Evolutionary conservation across 2,888 invertebrate genomes (phyloP).

Genomic region (Bibio marci): DNA sequence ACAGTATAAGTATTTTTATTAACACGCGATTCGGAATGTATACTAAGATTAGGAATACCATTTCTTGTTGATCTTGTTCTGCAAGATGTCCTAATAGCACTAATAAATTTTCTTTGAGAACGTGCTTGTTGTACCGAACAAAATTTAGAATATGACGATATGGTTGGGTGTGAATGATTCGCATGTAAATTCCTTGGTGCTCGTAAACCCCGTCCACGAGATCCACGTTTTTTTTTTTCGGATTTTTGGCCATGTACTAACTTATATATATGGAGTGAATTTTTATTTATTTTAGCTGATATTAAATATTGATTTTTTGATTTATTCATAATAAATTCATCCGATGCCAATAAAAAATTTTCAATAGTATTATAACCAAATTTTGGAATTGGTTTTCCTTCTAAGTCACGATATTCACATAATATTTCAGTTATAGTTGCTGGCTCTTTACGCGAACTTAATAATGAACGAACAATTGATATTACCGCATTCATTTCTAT

Average conservation of each 20-base stretch:
- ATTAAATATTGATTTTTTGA: constrained; percentile 37
- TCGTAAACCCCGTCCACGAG: too few relatives aligned
- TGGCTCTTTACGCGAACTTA: too few relatives aligned
- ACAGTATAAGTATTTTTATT: too few relatives aligned
- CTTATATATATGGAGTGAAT: constrained; percentile 40
- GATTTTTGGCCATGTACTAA: constrained; percentile 33
- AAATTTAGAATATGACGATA: too few relatives aligned
- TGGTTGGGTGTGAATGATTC: too few relatives aligned
- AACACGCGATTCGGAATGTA: constrained; percentile 14
- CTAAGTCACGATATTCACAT: constrained; percentile 45
- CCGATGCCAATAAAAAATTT: constrained; percentile 41
- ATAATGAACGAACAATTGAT: too few relatives aligned
- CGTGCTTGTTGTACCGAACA: too few relatives aligned
- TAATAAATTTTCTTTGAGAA: constrained; percentile 5
- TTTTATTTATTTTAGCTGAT: constrained; percentile 37
- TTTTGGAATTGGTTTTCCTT: constrained; percentile 44
- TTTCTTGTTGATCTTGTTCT: too few relatives aligned
- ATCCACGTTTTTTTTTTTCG: not conserved
- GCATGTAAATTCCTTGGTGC: not conserved
- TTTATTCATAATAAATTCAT: constrained; percentile 33
- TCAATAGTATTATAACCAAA: constrained; percentile 41
- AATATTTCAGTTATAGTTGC: constrained; percentile 13
- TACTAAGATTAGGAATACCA: constrained; percentile 17
- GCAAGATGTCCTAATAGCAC: constrained; percentile 19
- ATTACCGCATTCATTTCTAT: too few relatives aligned